phyloP scores from a whole-genome alignment of 2,888 invertebrate genomes.

The Cinara cedri region DNA sequence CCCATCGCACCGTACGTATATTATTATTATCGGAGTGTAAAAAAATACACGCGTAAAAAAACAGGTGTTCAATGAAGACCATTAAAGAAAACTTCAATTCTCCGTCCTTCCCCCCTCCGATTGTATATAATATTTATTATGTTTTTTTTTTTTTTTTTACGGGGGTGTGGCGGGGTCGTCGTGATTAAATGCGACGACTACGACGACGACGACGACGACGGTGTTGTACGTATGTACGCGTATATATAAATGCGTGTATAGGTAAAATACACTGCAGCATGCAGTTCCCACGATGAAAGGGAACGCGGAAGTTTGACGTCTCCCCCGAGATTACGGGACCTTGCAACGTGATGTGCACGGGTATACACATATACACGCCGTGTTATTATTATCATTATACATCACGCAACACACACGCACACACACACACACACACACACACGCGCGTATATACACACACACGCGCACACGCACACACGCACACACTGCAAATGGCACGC shows the following conservation, averaged over 20 bases:
- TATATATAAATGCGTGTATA: background rate
- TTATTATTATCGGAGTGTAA: conserved; percentile 47
- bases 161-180: conserved; percentile 51
- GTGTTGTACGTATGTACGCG: background rate
- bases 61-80: conserved; percentile 54
- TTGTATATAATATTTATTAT: background rate
- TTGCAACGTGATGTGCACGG: too few relatives aligned
- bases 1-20: too few relatives aligned
- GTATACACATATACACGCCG: background rate
- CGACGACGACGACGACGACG: background rate
- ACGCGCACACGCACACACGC: background rate
- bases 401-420: background rate
- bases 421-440: background rate
- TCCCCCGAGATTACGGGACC: conserved; percentile 56
- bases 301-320: conserved; percentile 56
- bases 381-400: too few relatives aligned
- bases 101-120: conserved; percentile 13
- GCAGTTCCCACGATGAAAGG: conserved; percentile 56
- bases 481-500: conserved; percentile 48
- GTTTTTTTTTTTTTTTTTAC: too few relatives aligned
- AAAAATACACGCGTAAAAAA: conserved; percentile 38
- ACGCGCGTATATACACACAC: too few relatives aligned
- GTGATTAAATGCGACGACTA: conserved; percentile 47
- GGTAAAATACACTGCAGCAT: too few relatives aligned
- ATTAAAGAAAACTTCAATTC: conserved; percentile 34